Conservation (phyloP, 2,888 invertebrate genomes). For the Acanthococcus lagerstroemiae region DNA sequence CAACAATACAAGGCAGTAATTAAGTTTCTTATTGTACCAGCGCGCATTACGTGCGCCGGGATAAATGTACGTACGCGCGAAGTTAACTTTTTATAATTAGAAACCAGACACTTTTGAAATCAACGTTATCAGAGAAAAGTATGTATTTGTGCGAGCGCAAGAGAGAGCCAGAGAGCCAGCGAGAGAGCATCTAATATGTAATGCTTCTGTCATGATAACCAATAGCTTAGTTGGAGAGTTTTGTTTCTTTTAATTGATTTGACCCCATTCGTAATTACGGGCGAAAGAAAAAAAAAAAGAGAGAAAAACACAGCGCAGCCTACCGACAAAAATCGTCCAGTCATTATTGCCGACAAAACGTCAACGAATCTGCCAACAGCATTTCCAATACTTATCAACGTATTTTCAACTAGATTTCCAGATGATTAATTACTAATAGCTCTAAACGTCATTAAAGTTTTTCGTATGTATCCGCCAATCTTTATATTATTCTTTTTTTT, state of each 20-base stretch:
- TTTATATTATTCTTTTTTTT: background rate
- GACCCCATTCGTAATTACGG: slow-evolving; percentile 28
- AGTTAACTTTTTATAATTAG: slow-evolving; percentile 24
- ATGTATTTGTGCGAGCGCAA: background rate
- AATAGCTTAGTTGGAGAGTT: slow-evolving; percentile 30
- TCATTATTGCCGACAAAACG: slow-evolving; percentile 19
- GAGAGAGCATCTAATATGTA: background rate
- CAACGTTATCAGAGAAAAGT: background rate
- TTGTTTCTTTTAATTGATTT: slow-evolving; percentile 31
- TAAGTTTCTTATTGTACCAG: background rate
- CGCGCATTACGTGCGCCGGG: background rate
- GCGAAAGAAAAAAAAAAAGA: slow-evolving; percentile 7
- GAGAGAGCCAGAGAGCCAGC: background rate
- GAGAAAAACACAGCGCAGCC: background rate
- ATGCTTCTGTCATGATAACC: slow-evolving; percentile 17
- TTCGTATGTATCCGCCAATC: background rate
- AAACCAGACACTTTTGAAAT: slow-evolving; percentile 27
- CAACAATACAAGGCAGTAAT: background rate
- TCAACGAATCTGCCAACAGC: slow-evolving; percentile 16
- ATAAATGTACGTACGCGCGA: background rate
- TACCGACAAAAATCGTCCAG: slow-evolving; percentile 24
- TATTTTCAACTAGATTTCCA: background rate
- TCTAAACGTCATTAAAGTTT: slow-evolving; percentile 15
- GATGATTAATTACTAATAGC: slow-evolving; percentile 26
- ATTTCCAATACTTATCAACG: background rate